Percentiles rank a stretch among this genome's conserved stretches.
phyloP scores from a whole-genome alignment of 2,797 vertebrate genomes.

The Anableps anableps region DNA sequence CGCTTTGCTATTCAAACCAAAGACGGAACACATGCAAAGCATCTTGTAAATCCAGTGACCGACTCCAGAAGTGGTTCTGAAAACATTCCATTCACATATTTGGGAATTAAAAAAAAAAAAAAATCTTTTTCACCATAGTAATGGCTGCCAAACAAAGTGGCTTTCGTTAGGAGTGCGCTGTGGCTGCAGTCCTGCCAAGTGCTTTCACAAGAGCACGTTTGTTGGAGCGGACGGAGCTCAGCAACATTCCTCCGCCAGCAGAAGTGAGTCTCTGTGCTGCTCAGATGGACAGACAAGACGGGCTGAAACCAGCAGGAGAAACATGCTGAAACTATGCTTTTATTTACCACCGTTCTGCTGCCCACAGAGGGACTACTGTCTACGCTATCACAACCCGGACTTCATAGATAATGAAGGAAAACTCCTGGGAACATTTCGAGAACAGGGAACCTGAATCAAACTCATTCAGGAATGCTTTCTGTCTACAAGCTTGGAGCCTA shows the following conservation, averaged over 20 bases:
- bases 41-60: slow-evolving; percentile 23
- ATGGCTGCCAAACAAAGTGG: slow-evolving; percentile 61
- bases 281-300: slow-evolving; percentile 59
- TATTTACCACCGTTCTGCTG: slow-evolving; percentile 55
- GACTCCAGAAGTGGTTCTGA: slow-evolving; percentile 24
- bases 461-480: slow-evolving; percentile 45
- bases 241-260: slow-evolving; percentile 50
- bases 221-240: slow-evolving; percentile 30
- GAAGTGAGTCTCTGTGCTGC: slow-evolving; percentile 42
- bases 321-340: slow-evolving; percentile 57
- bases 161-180: slow-evolving; percentile 53
- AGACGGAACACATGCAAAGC: slow-evolving; percentile 18
- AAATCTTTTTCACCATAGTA: slow-evolving; percentile 47
- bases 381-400: slow-evolving; percentile 15
- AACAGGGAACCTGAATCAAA: slow-evolving; percentile 43
- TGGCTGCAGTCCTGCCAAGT: slow-evolving; percentile 32
- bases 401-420: slow-evolving; percentile 27
- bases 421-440: slow-evolving; percentile 25
- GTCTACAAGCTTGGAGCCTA: slow-evolving; percentile 34
- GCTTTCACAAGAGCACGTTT: slow-evolving; percentile 42
- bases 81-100: slow-evolving; percentile 55
- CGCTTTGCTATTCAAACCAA: background rate
- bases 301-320: slow-evolving; percentile 44
- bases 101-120: slow-evolving; percentile 3
- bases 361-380: slow-evolving; percentile 68